phyloP scores from a whole-genome alignment of 2,113 vertebrate genomes.

The Danionella cerebrum region DNA sequence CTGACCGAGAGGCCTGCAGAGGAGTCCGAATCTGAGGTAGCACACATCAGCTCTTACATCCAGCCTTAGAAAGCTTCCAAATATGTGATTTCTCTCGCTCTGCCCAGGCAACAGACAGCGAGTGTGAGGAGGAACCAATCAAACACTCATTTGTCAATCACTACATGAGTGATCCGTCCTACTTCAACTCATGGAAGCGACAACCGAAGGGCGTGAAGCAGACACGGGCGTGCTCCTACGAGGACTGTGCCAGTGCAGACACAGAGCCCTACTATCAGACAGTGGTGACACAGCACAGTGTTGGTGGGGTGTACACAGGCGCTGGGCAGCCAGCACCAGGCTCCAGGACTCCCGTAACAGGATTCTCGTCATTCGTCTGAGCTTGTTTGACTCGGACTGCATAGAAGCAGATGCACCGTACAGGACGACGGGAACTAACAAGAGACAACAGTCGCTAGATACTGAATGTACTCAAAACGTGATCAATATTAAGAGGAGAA shows the following conservation, averaged over 20 bases:
- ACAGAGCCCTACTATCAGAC: conserved; percentile 81
- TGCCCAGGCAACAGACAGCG: conserved; percentile 78
- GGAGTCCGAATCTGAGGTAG: conserved; percentile 86
- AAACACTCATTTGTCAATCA: conserved; percentile 98
- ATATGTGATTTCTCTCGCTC: background rate
- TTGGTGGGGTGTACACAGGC: conserved; percentile 84
- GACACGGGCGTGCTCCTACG: conserved; percentile 70
- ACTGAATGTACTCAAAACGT: conserved; percentile 12
- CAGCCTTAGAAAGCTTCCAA: no score
- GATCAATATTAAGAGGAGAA: background rate
- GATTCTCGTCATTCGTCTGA: conserved; percentile 97
- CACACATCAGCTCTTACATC: no score
- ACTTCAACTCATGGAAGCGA: conserved; percentile 93
- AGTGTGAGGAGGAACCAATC: conserved; percentile 82
- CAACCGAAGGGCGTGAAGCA: conserved; percentile 77
- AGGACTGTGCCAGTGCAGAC: conserved; percentile 74
- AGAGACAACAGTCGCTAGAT: conserved; percentile 18
- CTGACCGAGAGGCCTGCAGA: conserved; percentile 82
- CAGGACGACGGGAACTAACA: conserved; percentile 30
- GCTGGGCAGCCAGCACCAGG: conserved; percentile 74
- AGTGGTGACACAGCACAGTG: conserved; percentile 91
- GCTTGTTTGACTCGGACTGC: conserved; percentile 9
- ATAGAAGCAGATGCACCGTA: conserved; percentile 23
- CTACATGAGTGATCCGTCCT: conserved; percentile 95
- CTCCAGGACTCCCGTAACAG: conserved; percentile 86